Evolutionary conservation across 92 coral and sea anemone species (phyloP).

Genomic region (Zoanthus solanderi): DNA sequence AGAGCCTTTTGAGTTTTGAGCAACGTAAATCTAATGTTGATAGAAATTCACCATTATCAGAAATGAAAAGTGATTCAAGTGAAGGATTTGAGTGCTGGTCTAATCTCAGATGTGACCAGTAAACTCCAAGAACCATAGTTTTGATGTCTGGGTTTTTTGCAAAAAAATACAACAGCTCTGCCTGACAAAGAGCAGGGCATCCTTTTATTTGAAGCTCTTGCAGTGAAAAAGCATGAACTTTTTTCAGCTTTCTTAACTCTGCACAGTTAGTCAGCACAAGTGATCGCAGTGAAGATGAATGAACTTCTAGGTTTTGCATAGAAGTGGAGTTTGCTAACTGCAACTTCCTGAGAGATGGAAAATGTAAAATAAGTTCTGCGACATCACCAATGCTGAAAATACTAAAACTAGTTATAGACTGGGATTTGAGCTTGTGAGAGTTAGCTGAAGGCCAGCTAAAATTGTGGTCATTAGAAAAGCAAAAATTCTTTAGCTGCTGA

Average conservation of each 20-base stretch:
- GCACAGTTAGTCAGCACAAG: conserved; percentile 71
- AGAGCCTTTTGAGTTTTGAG: conserved; percentile 70
- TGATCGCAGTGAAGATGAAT: conserved; percentile 73
- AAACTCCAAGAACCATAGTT: conserved; percentile 67
- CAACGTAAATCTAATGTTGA: conserved; percentile 76
- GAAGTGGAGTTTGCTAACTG: conserved; percentile 66
- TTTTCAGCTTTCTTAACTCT: conserved; percentile 73
- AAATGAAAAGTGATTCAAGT: conserved; percentile 60
- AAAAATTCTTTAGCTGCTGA: conserved; percentile 58
- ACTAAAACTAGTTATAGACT: conserved; percentile 64
- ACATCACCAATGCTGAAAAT: conserved; percentile 84
- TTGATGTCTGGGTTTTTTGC: conserved; percentile 84
- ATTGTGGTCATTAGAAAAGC: conserved; percentile 83
- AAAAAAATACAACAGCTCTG: conserved; percentile 75
- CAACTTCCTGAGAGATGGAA: conserved; percentile 69
- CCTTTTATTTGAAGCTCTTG: conserved; percentile 67
- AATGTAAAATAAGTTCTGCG: conserved; percentile 66
- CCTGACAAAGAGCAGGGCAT: conserved; percentile 70
- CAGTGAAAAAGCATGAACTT: conserved; percentile 71
- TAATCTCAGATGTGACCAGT: conserved; percentile 69
- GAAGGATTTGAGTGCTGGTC: conserved; percentile 85
- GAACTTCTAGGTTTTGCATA: conserved; percentile 60
- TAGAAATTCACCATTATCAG: conserved; percentile 76
- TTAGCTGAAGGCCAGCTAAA: conserved; percentile 86
- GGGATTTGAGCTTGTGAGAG: conserved; percentile 61